Evolutionary conservation across 2,113 vertebrate species (phyloP), one percentile per base, ranked within the genome.

Genomic region (Mohoua ochrocephala): DNA sequence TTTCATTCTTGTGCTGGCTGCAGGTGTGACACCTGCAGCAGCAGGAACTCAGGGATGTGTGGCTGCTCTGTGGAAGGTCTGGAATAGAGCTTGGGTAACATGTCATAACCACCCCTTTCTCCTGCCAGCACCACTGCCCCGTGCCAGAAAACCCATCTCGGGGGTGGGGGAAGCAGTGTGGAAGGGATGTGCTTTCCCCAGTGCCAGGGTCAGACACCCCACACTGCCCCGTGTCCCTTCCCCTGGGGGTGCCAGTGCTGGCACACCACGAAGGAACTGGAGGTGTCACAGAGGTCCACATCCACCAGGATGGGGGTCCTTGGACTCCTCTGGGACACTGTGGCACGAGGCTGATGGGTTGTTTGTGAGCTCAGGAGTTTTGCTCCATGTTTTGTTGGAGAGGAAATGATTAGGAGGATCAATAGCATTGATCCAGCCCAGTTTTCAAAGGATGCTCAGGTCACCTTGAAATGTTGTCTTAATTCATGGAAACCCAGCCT

Each of bases 141-240:
- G 0, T 35, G 50, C 31, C 19, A 44, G 27, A 22, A 74, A 42
- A 47, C 2, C 3, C 42, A 33, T 56, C 20, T 47, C 0, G 0
- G 33, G 39, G 10, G 7, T 18, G 12, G 10, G 7, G 15, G 16
- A 35, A 37, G 56, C 71, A 65, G 18, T 3, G 2, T 79, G 47
- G 64, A 61, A 81, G 28, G 13, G 37, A 41, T 64, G 28, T 16
- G 39, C 41, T 85, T 71, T 74, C 39, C 30, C 14, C 42, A 41
- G 0, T 1, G 3, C 26, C 2, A 1, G 31, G 3, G 12, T 24
- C 39, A 41, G 30, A 37, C 13, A 11, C 19, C 23, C 33, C 21
- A 31, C 21, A 4, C 26, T 54, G 37, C 53, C 20, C 19, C 45
- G 22, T 69, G 41, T 9, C 30, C 24, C 63, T 59, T 76, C 8